Base-by-base conservation (phyloP, 1,140 invertebrate species). In the Pseudobourletiella spinata region DNA sequence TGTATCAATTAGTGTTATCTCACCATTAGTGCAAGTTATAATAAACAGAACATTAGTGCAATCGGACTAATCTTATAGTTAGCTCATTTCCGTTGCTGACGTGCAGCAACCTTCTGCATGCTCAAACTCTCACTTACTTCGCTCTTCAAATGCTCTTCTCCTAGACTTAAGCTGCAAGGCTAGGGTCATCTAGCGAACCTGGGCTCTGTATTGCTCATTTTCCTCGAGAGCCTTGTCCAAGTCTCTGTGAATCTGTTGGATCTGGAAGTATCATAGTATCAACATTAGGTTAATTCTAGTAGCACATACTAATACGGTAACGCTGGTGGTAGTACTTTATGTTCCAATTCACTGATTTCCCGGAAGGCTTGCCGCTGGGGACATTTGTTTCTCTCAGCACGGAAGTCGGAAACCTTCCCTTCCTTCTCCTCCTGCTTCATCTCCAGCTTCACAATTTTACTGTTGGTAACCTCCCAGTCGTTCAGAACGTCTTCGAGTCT, bases 41-140 rank as follows among this genome's bases (percentile, higher is more conserved):
- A n/a, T n/a, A n/a, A n/a, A n/a, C n/a, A n/a, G n/a, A n/a, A n/a
- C n/a, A n/a, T n/a, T n/a, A n/a, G n/a, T n/a, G n/a, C n/a, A n/a
- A n/a, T n/a, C n/a, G n/a, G n/a, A n/a, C n/a, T n/a, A n/a, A n/a
- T n/a, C n/a, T n/a, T n/a, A n/a, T n/a, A n/a, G n/a, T n/a, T n/a
- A n/a, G n/a, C n/a, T n/a, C n/a, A n/a, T n/a, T n/a, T n/a, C n/a
- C n/a, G n/a, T n/a, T n/a, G n/a, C 43, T 65, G 39, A 18, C 56
- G 59, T 15, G 25, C 50, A 16, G 64, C 64, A 11, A 61, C 29
- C 2, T 61, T 43, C 39, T 65, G 64, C n/a, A 65, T 51, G 48
- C 43, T 56, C 24, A 65, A 46, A 50, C 54, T 61, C 39, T 65
- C 64, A 43, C 61, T 65, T 52, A 61, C 59, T 29, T 61, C 54